Evolutionary conservation across 2,113 vertebrate genomes (phyloP).

Genomic region (Okapia johnstoni): DNA sequence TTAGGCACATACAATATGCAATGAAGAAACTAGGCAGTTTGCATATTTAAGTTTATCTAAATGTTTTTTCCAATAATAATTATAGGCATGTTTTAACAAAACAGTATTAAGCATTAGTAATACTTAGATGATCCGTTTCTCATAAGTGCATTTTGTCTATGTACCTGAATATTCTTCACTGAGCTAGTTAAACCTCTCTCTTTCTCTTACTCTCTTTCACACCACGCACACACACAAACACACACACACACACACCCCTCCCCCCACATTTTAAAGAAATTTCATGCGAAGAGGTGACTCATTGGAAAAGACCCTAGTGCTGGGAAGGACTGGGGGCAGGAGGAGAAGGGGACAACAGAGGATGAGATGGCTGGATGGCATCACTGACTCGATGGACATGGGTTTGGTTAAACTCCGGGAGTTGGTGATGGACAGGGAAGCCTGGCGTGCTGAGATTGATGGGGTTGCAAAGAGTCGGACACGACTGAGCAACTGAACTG

Average conservation of each 20-base stretch:
- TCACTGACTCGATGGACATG: too few relatives aligned
- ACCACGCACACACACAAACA: background rate
- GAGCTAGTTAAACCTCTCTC: background rate
- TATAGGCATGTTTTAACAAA: background rate
- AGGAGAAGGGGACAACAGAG: too few relatives aligned
- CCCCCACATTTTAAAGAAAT: slow-evolving; percentile 42
- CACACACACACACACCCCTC: background rate
- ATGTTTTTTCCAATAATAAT: background rate
- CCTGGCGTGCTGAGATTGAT: too few relatives aligned
- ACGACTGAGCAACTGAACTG: too few relatives aligned
- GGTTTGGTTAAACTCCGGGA: too few relatives aligned
- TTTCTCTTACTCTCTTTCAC: background rate
- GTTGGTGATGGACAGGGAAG: too few relatives aligned
- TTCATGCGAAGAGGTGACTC: background rate
- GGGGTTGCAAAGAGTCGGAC: too few relatives aligned
- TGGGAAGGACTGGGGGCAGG: too few relatives aligned
- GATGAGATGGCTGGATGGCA: too few relatives aligned
- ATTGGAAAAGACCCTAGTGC: too few relatives aligned
- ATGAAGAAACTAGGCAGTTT: background rate
- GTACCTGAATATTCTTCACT: background rate
- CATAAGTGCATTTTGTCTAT: background rate
- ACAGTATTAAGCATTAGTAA: background rate
- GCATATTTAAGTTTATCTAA: background rate
- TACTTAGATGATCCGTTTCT: background rate
- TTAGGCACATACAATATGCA: background rate